Conservation (phyloP, 2,797 vertebrate genomes). For the Philypnodon macrostomus region DNA sequence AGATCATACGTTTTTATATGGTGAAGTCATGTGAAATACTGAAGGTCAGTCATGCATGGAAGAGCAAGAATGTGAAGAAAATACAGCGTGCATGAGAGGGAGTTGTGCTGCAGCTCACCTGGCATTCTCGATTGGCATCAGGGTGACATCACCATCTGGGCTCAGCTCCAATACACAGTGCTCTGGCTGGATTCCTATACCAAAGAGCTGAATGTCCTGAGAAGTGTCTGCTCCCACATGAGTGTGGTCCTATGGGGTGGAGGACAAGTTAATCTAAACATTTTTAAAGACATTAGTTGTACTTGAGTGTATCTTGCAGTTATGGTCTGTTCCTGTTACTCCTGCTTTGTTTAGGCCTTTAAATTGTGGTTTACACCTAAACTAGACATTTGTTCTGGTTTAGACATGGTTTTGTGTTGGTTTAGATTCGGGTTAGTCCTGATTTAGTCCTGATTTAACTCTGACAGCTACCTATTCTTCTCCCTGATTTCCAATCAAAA, state of each 20-base stretch:
- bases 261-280: slow-evolving; percentile 34
- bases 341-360: too few species aligned
- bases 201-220: slow-evolving; percentile 98
- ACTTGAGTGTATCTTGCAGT: too few species aligned
- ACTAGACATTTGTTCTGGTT: too few species aligned
- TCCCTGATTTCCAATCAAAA: too few species aligned
- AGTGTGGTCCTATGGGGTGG: slow-evolving; percentile 83
- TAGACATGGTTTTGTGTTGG: too few species aligned
- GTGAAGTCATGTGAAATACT: slow-evolving; percentile 66
- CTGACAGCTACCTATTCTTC: too few species aligned
- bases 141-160: slow-evolving; percentile 87
- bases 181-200: slow-evolving; percentile 94
- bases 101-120: slow-evolving; percentile 74
- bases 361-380: too few species aligned
- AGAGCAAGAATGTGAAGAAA: slow-evolving; percentile 15
- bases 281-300: too few species aligned
- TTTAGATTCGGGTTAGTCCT: too few species aligned
- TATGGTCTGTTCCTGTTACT: too few species aligned
- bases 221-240: slow-evolving; percentile 93
- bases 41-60: slow-evolving; percentile 46
- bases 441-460: too few species aligned
- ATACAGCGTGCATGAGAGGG: slow-evolving; percentile 2
- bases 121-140: slow-evolving; percentile 87
- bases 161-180: slow-evolving; percentile 91
- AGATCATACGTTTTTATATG: slow-evolving; percentile 51